Evolutionary conservation across 2,113 vertebrate genomes (phyloP), one percentile per base, ranked within the genome.

Genomic region (Catharus bicknelli): DNA sequence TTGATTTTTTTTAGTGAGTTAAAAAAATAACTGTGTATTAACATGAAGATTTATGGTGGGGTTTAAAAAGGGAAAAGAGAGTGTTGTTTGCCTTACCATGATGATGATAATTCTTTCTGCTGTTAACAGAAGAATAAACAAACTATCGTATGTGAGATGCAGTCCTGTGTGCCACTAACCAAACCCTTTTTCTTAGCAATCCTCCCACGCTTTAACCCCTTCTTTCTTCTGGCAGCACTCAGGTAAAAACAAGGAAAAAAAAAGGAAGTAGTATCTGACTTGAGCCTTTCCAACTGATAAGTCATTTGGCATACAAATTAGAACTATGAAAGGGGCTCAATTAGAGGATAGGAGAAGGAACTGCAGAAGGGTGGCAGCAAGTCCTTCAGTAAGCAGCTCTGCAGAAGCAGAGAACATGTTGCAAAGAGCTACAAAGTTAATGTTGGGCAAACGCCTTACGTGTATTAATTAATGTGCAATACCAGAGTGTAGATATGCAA

Each of bases 81-180:
- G 50, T 42, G 69, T 54, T 79, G 23, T 67, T 77, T 94, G 83
- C 83, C 98, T 98, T 98, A 98, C 98, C 97, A 98, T 98, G 91
- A 79, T 94, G 95, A 63, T 76, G 95, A 95, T 90, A 94, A 92
- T 96, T 95, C 95, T 96, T 95, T 96, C 92, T 91, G 94, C 76
- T 90, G 85, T 95, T 96, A 97, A 96, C 38, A 86, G 91, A 91
- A 89, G 93, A 92, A 88, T 88, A 96, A 90, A 93, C 92, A 94
- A 95, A 92, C 54, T 87, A 91, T 38, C 32, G 23, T 93, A 81
- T 82, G 90, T 82, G 75, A 91, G 93, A 86, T 55, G 94, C 50
- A 91, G 95, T 95, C 72, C 62, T 64, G 63, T 26, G 32, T 82
- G 84, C 58, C 95, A 95, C 94, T 89, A 92, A 95, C 77, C 96